phyloP scores from a whole-genome alignment of 1,140 invertebrate genomes.

The Drepana arcuata region DNA sequence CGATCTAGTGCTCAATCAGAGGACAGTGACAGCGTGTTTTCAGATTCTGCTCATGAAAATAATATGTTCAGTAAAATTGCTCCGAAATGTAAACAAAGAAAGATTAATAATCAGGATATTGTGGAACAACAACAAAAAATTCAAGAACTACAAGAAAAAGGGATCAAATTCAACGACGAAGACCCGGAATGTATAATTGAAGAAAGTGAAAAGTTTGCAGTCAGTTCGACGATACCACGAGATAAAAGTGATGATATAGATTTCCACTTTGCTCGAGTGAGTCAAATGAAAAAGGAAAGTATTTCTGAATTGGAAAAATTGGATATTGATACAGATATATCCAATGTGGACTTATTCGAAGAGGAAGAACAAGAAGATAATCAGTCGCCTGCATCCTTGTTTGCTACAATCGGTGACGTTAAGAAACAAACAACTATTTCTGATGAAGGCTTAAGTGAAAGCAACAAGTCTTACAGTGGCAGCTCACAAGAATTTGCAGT shows the following conservation, averaged over 20 bases:
- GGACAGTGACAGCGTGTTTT: constrained; percentile 81
- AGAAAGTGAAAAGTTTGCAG: constrained; percentile 43
- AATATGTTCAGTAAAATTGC: constrained; percentile 77
- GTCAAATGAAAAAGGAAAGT: constrained; percentile 65
- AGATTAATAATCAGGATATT: constrained; percentile 64
- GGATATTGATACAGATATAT: constrained; percentile 71
- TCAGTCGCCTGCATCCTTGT: constrained; percentile 76
- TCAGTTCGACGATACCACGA: constrained; percentile 34
- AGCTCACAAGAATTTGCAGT: constrained; percentile 85
- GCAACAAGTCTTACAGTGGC: constrained; percentile 70
- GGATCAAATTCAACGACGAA: constrained; percentile 41
- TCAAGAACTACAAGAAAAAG: constrained; percentile 65
- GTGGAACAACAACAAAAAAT: constrained; percentile 67
- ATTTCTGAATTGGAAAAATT: constrained; percentile 66
- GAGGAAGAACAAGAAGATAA: constrained; percentile 77
- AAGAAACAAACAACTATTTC: constrained; percentile 74
- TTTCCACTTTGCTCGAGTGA: constrained; percentile 65
- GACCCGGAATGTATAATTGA: constrained; percentile 39
- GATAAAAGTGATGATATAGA: constrained; percentile 66
- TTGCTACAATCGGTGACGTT: constrained; percentile 81
- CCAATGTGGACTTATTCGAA: constrained; percentile 73
- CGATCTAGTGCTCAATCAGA: constrained; percentile 78
- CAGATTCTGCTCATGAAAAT: constrained; percentile 75
- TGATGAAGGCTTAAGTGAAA: constrained; percentile 73
- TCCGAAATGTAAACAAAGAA: constrained; percentile 69